Percentiles rank a stretch among this genome's conserved stretches.
Evolutionary conservation across 2,888 invertebrate species (phyloP).

Genomic region (Polylopha cassiicola): DNA sequence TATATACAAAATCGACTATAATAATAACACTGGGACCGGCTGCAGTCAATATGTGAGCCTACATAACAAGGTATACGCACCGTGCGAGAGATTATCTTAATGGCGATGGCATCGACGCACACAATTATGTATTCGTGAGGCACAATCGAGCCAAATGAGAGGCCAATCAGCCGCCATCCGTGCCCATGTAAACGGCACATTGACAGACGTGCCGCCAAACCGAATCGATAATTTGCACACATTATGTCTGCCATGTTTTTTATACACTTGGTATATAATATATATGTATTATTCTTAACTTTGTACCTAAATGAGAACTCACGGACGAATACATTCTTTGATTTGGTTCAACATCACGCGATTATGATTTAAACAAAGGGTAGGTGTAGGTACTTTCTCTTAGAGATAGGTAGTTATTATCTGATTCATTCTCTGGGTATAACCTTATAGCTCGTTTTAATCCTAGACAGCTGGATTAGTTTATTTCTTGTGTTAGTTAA

Average conservation of each 20-base stretch:
- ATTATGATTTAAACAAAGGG: no score
- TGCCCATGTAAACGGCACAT: slow-evolving; percentile 42
- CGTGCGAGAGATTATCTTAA: slow-evolving; percentile 64
- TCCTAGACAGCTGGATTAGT: no score
- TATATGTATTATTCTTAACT: no score
- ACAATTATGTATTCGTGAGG: slow-evolving; percentile 69
- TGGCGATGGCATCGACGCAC: slow-evolving; percentile 49
- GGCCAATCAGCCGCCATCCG: slow-evolving; percentile 62
- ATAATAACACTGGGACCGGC: slow-evolving; percentile 16
- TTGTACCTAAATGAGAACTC: no score
- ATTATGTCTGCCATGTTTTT: slow-evolving; percentile 8
- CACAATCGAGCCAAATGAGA: slow-evolving; percentile 72
- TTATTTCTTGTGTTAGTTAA: no score
- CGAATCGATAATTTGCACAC: slow-evolving; percentile 51
- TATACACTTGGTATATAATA: no score
- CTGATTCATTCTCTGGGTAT: no score
- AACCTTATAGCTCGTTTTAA: no score
- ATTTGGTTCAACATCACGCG: no score
- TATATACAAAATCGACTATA: slow-evolving; percentile 3
- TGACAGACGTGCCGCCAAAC: slow-evolving; percentile 56
- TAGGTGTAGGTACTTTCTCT: no score
- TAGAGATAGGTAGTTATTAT: no score
- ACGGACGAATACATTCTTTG: no score
- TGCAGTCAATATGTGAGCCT: slow-evolving; percentile 47
- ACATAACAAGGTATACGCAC: slow-evolving; percentile 33